Conservation (phyloP, 1,140 invertebrate genomes). For the Stratiolaelaps scimitus region DNA sequence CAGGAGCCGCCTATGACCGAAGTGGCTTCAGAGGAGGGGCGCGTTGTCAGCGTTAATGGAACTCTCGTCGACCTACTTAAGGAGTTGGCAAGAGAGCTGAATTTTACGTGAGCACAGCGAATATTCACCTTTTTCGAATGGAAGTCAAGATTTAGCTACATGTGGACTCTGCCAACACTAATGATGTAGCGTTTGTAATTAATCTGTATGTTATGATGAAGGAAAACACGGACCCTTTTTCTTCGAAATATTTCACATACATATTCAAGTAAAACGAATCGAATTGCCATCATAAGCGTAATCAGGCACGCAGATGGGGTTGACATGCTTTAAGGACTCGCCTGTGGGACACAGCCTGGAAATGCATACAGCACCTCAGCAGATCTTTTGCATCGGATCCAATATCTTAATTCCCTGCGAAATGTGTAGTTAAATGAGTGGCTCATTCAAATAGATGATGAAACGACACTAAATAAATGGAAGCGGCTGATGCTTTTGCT, state of each 20-base stretch:
- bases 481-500: constrained; percentile 22
- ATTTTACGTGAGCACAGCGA: constrained; percentile 53
- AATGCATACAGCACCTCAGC: constrained; percentile 33
- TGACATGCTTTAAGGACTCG: too few species aligned
- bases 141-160: too few species aligned
- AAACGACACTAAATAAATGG: constrained; percentile 28
- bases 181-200: too few species aligned
- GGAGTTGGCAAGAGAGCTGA: constrained; percentile 59
- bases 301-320: too few species aligned
- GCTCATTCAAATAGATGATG: constrained; percentile 35
- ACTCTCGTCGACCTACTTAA: constrained; percentile 55
- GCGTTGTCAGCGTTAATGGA: constrained; percentile 31
- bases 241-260: neutral
- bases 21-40: constrained; percentile 29
- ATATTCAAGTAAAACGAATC: constrained; percentile 29
- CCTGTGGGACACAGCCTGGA: constrained; percentile 24
- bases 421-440: constrained; percentile 33
- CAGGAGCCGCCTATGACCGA: constrained; percentile 34
- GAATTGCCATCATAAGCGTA: constrained; percentile 23
- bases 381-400: constrained; percentile 40
- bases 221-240: too few species aligned
- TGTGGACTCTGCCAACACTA: too few species aligned
- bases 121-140: constrained; percentile 32
- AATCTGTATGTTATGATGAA: too few species aligned
- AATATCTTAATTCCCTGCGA: constrained; percentile 40